phyloP scores from a whole-genome alignment of 2,888 invertebrate genomes.

The Nemotelus nigrinus region DNA sequence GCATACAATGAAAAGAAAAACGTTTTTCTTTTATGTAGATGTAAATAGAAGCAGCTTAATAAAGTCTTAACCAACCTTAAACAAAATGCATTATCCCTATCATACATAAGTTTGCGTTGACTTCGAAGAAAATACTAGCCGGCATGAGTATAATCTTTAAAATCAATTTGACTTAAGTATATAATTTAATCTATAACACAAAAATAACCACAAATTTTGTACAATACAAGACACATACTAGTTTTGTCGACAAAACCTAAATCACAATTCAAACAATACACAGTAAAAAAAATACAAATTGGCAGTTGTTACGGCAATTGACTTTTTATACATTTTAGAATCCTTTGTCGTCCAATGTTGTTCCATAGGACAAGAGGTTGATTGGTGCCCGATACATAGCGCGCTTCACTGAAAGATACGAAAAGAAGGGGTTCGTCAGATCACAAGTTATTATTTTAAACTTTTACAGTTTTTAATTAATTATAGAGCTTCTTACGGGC shows the following conservation, averaged over 20 bases:
- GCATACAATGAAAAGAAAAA: neutral
- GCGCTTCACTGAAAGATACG: constrained; percentile 57
- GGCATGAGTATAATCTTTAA: constrained; percentile 10
- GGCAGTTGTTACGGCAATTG: neutral
- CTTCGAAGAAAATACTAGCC: constrained; percentile 14
- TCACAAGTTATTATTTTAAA: neutral
- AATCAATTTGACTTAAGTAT: neutral
- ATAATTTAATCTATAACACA: neutral
- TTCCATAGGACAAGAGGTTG: constrained; percentile 64
- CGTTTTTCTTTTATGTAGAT: neutral
- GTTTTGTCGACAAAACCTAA: neutral
- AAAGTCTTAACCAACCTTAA: too few relatives aligned
- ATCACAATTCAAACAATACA: neutral
- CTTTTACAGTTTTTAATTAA: neutral
- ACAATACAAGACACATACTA: neutral
- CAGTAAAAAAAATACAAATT: neutral
- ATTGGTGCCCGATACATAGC: constrained; percentile 59
- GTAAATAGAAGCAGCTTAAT: too few relatives aligned
- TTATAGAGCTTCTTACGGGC: neutral
- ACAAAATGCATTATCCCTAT: neutral
- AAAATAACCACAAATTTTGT: neutral
- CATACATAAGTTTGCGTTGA: constrained; percentile 5
- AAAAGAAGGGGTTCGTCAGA: neutral
- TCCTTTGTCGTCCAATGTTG: constrained; percentile 63
- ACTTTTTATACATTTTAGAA: constrained; percentile 60